Percentiles rank a stretch among this genome's conserved stretches.
phyloP scores from a whole-genome alignment of 2,888 invertebrate species.

The Drosophila peninsularis region DNA sequence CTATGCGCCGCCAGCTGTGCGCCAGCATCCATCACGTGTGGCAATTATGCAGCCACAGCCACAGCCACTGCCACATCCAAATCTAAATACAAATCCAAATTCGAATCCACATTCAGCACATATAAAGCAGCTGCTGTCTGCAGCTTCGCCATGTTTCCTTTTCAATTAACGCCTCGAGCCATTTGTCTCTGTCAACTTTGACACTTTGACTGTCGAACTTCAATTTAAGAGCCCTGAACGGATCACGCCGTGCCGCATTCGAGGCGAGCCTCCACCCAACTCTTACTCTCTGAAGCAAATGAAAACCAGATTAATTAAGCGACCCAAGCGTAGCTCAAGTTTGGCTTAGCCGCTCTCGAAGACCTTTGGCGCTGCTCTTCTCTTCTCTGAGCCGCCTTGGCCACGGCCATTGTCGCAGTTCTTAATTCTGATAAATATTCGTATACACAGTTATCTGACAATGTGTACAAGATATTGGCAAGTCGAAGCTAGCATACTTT shows the following conservation, averaged over 20 bases:
- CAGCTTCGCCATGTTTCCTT: constrained; percentile 59
- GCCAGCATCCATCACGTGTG: constrained; percentile 23
- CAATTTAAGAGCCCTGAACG: constrained; percentile 32
- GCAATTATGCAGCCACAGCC: constrained; percentile 41
- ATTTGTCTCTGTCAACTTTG: constrained; percentile 66
- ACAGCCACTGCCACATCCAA: neutral
- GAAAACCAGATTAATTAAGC: neutral
- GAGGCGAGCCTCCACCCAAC: constrained; percentile 7
- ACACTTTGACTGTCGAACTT: constrained; percentile 43
- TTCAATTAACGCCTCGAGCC: constrained; percentile 45
- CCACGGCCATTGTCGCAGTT: neutral
- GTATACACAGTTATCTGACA: neutral
- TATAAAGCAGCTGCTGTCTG: constrained; percentile 42
- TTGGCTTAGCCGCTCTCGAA: neutral
- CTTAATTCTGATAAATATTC: neutral
- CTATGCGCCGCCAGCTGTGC: constrained; percentile 52
- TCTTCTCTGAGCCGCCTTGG: neutral
- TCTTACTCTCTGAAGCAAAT: constrained; percentile 12
- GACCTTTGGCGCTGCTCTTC: neutral
- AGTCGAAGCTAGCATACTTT: constrained; percentile 17
- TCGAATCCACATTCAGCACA: constrained; percentile 1
- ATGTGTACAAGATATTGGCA: neutral
- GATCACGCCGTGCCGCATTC: constrained; percentile 15
- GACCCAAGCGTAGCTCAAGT: neutral
- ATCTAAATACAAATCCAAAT: constrained; percentile 1